Evolutionary conservation across 2,888 invertebrate species (phyloP).

Genomic region (Hololepta plana): DNA sequence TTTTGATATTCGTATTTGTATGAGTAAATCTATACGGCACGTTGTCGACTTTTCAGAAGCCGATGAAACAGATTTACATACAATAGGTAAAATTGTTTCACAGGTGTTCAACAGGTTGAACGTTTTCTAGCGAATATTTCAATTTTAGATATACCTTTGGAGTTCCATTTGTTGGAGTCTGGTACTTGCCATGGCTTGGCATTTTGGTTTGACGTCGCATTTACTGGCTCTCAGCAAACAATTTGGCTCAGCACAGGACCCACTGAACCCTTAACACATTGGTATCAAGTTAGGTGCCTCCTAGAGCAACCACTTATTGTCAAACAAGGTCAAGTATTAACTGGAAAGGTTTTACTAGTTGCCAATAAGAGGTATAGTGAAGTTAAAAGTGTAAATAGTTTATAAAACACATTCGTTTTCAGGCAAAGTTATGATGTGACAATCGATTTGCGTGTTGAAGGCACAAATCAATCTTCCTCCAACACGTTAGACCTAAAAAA

Average conservation of each 20-base stretch:
- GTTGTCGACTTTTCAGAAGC: constrained; percentile 87
- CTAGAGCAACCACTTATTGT: constrained; percentile 86
- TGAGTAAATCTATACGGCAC: constrained; percentile 85
- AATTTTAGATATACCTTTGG: constrained; percentile 65
- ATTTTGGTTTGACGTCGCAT: constrained; percentile 99
- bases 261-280: constrained; percentile 94
- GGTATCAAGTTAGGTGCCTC: constrained; percentile 97
- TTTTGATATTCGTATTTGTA: constrained; percentile 93
- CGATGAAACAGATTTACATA: constrained; percentile 83
- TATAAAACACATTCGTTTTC: constrained; percentile 13
- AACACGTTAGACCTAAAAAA: constrained; percentile 96
- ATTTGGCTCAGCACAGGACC: constrained; percentile 97
- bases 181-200: constrained; percentile 94
- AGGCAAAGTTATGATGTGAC: constrained; percentile 98
- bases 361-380: constrained; percentile 67
- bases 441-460: constrained; percentile 81
- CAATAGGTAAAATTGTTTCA: constrained; percentile 43
- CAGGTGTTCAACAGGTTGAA: background rate
- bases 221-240: constrained; percentile 74
- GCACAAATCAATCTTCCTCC: constrained; percentile 65
- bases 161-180: constrained; percentile 80
- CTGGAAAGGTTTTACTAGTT: constrained; percentile 70
- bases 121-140: background rate
- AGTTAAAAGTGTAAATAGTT: background rate
- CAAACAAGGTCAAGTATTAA: constrained; percentile 80